Conservation (phyloP, 2,888 invertebrate species). For the Cephonodes hylas region DNA sequence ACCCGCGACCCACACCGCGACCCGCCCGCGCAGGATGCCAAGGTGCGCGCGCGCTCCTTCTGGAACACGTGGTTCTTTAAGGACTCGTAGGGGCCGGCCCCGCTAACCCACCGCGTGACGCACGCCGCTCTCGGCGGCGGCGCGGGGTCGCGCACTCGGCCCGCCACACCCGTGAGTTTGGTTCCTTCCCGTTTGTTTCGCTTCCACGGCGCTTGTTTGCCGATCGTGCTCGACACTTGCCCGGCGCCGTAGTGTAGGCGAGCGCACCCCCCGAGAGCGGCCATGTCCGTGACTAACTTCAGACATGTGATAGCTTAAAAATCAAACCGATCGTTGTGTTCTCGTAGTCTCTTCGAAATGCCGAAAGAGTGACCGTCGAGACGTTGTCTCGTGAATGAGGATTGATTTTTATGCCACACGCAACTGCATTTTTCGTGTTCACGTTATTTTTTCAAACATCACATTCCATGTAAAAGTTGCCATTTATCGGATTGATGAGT, state of each 20-base stretch:
- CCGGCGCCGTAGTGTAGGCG: slow-evolving; percentile 18
- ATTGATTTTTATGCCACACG: slow-evolving; percentile 44
- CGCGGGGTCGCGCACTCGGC: slow-evolving; percentile 52
- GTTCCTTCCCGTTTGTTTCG: slow-evolving; percentile 36
- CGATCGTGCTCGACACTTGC: slow-evolving; percentile 24
- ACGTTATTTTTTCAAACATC: slow-evolving; percentile 35
- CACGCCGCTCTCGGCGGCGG: slow-evolving; percentile 40
- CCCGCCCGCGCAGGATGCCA: slow-evolving; percentile 71
- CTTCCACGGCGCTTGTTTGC: slow-evolving; percentile 21
- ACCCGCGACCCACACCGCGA: slow-evolving; percentile 57
- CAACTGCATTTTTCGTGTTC: slow-evolving; percentile 38
- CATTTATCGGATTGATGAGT: slow-evolving; percentile 31
- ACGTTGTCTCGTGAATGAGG: background rate
- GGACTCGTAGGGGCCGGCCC: slow-evolving; percentile 43
- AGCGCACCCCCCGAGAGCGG: slow-evolving; percentile 11
- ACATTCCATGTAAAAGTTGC: slow-evolving; percentile 52
- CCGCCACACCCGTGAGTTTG: slow-evolving; percentile 80
- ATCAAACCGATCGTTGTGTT: background rate
- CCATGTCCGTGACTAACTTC: slow-evolving; percentile 11
- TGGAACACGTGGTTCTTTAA: slow-evolving; percentile 83
- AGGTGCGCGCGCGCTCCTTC: slow-evolving; percentile 87
- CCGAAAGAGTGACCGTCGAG: background rate
- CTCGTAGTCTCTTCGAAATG: background rate
- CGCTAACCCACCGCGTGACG: slow-evolving; percentile 55
- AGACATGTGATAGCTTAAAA: background rate